Evolutionary conservation across 35 echinoderm and acorn worm genomes (phyloP), one percentile per base, ranked within the genome.

Genomic region (Patiria miniata): DNA sequence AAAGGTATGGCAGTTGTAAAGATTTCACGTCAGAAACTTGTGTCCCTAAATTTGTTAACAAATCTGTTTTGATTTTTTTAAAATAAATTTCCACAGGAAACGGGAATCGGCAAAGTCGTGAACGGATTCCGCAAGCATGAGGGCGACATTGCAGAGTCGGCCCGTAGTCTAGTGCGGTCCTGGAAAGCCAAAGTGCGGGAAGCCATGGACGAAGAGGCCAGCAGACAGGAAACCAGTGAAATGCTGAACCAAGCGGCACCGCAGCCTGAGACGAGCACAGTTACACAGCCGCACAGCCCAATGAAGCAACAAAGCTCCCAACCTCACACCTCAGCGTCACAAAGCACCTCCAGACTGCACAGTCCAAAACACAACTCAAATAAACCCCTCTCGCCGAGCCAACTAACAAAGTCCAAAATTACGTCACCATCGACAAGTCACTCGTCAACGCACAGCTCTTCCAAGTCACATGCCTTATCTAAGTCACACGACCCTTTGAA

Each of bases 41-140:
- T 47, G 42, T 47, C 12, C 42, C 42, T 12, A n/a, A n/a, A n/a
- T n/a, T n/a, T n/a, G n/a, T n/a, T n/a, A n/a, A n/a, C n/a, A 0
- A 37, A 18, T 76, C 38, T 77, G 12, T 54, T 86, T 1, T 42
- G 39, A 1, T n/a, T 15, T 8, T 18, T 68, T 51, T 29, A 83
- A 26, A 39, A 18, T 37, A 47, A 1, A 34, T 80, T 87, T 23
- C 68, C 32, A 34, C 68, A 93, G 91, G 77, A 81, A 22, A 93
- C 91, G 21, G 91, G 91, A 55, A 89, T 93, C 12, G 91, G 91
- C 2, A 93, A 85, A 79, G 86, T 52, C 5, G 87, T 93, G 32
- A 93, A 93, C 78, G 84, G 58, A 22, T 68, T 89, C 37, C 77
- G 81, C 18, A 93, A 89, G 39, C 52, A 77, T 36, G 91, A 83